Evolutionary conservation across 1,140 invertebrate species (phyloP), one percentile per base, ranked within the genome.

Genomic region (Listronotus bonariensis): DNA sequence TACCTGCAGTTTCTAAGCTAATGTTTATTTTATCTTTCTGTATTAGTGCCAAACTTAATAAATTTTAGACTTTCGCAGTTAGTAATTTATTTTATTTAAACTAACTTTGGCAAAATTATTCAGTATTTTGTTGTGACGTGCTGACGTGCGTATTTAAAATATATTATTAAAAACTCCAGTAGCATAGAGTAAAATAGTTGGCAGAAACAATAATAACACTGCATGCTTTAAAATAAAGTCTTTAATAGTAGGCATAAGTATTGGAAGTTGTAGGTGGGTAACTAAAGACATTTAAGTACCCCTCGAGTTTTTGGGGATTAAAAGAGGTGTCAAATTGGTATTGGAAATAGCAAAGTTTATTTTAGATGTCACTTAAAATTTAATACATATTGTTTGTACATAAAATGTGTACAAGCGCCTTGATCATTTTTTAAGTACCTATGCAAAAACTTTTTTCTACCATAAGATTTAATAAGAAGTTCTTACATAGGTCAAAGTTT

Each of bases 41-140:
- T 5, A 26, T 26, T 26, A 5, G 20, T 26, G 20, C 20, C 20
- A 26, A 5, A 3, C 20, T 26, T 26, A 3, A 26, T 26, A 26
- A 3, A 26, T 26, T 26, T 26, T 26, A 3, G 20, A 5, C 20
- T 26, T 3, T 26, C 4, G 6, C 4, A 1, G 2, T 43, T 43
- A 43, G 6, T 18, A 20, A 26, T 48, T 18, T 1, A 17, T 26
- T 48, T 15, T 20, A 18, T 2, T 20, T 15, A 15, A 48, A 48
- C 45, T 20, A 3, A 48, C 41, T 40, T 18, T 41, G 55, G 55
- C 55, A 57, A 52, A 48, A 48, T 57, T 32, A 36, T 42, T 60
- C 64, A 66, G 55, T 66, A 67, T 62, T 70, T 67, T 73, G 72
- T 73, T 73, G 72, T 73, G 72, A 72, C 72, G 60, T 73, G 72